Evolutionary conservation across 2,797 vertebrate species (phyloP).

Genomic region (Sternotherus odoratus): DNA sequence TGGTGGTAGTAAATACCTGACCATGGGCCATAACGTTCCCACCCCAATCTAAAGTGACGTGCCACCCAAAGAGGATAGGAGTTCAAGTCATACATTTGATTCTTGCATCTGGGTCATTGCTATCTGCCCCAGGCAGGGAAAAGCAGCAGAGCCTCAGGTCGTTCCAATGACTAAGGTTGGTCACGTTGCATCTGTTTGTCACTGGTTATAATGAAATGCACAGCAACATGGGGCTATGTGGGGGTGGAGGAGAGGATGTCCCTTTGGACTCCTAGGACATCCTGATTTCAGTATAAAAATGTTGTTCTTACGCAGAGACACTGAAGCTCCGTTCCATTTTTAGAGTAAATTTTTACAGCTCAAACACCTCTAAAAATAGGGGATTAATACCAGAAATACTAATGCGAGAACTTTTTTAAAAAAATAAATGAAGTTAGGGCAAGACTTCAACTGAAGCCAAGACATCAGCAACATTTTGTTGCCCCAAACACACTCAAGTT

Average conservation of each 20-base stretch:
- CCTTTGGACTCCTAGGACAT: background rate
- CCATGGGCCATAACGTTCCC: too few relatives aligned
- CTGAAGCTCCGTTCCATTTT: background rate
- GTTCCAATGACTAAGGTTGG: background rate
- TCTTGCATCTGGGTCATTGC: background rate
- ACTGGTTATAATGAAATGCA: background rate
- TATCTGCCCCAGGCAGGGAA: background rate
- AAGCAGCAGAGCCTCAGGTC: background rate
- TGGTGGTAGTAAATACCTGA: too few relatives aligned
- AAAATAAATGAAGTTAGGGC: background rate
- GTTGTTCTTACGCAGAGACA: fast-evolving
- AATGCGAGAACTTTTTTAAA: background rate
- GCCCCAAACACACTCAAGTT: fast-evolving
- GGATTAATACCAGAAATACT: fast-evolving
- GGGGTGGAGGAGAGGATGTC: background rate
- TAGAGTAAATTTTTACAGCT: background rate
- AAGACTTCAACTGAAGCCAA: fast-evolving
- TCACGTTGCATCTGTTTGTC: background rate
- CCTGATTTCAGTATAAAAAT: fast-evolving
- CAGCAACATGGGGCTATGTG: background rate
- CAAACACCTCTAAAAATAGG: fast-evolving
- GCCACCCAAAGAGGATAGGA: background rate
- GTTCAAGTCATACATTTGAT: background rate
- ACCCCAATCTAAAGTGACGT: background rate
- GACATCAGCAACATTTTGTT: fast-evolving